phyloP scores from a whole-genome alignment of 1,140 invertebrate species.

The Drosophila tristis region DNA sequence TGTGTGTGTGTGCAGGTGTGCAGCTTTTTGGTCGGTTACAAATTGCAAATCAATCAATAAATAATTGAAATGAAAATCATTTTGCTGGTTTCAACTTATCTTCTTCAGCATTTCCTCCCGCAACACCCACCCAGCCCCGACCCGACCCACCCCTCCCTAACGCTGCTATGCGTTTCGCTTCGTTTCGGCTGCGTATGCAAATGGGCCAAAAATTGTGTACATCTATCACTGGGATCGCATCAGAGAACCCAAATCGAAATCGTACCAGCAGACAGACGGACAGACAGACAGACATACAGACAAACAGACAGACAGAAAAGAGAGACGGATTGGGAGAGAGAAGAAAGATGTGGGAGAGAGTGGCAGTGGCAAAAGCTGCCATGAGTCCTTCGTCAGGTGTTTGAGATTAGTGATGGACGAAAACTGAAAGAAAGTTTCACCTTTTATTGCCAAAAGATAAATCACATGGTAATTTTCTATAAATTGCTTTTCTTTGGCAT shows the following conservation, averaged over 20 bases:
- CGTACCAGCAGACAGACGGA: conserved; percentile 45
- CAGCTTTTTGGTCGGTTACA: conserved; percentile 80
- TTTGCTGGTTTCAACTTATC: conserved; percentile 82
- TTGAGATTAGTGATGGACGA: conserved; percentile 61
- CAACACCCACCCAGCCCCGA: background rate
- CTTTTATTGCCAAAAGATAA: background rate
- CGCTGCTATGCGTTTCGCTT: conserved; percentile 45
- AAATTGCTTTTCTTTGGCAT: too few relatives aligned
- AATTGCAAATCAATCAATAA: conserved; percentile 83
- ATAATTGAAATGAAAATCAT: conserved; percentile 83
- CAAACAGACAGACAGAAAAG: too few relatives aligned
- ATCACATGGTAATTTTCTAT: background rate
- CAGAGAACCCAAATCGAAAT: conserved; percentile 61
- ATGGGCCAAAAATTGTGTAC: conserved; percentile 75
- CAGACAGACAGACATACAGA: background rate
- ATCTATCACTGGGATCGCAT: conserved; percentile 74
- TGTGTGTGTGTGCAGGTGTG: conserved; percentile 64
- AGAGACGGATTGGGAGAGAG: background rate
- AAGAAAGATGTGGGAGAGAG: background rate
- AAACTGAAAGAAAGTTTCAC: conserved; percentile 29
- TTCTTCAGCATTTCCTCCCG: conserved; percentile 30
- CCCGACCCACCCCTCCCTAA: background rate
- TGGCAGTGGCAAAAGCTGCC: conserved; percentile 2
- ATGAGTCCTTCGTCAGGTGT: conserved; percentile 64
- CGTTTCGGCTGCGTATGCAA: conserved; percentile 73